Conservation (phyloP, 2,113 vertebrate genomes). For the Oryzias javanicus region DNA sequence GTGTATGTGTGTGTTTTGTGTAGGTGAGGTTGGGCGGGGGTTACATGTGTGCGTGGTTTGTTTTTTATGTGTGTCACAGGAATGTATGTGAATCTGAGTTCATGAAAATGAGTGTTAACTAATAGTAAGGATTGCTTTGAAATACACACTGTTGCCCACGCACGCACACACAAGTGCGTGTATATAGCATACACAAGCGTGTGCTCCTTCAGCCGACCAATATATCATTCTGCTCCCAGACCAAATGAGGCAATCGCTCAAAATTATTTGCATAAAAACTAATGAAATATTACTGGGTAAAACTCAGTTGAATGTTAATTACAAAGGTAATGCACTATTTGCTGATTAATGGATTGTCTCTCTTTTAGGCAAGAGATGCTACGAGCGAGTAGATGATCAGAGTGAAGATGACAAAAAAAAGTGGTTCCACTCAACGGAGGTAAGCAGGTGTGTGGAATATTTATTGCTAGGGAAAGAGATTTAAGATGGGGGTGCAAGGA, state of each 20-base stretch:
- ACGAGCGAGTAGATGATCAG: slow-evolving; percentile 53
- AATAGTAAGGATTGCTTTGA: slow-evolving; percentile 33
- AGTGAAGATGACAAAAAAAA: slow-evolving; percentile 36
- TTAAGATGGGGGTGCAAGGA: neutral
- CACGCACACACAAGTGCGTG: slow-evolving; percentile 3
- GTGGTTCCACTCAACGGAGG: slow-evolving; percentile 33
- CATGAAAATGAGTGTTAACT: slow-evolving; percentile 46
- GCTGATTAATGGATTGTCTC: slow-evolving; percentile 97
- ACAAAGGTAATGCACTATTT: slow-evolving; percentile 97
- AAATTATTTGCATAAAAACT: slow-evolving; percentile 98
- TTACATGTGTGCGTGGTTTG: neutral
- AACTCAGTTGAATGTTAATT: slow-evolving; percentile 95
- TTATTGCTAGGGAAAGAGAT: slow-evolving; percentile 17
- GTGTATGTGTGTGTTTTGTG: slow-evolving; percentile 7
- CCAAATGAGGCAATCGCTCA: slow-evolving; percentile 97
- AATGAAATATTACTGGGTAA: slow-evolving; percentile 93
- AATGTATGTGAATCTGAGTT: slow-evolving; percentile 35
- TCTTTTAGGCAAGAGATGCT: slow-evolving; percentile 68
- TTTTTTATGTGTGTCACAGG: neutral
- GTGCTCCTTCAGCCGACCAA: slow-evolving; percentile 69
- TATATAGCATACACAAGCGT: slow-evolving; percentile 1
- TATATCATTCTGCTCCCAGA: slow-evolving; percentile 85
- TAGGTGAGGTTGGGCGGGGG: too few species aligned
- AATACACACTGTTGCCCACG: slow-evolving; percentile 12
- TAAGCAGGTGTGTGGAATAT: slow-evolving; percentile 50